Evolutionary conservation across 2,797 vertebrate species (phyloP).

Genomic region (Falco peregrinus): DNA sequence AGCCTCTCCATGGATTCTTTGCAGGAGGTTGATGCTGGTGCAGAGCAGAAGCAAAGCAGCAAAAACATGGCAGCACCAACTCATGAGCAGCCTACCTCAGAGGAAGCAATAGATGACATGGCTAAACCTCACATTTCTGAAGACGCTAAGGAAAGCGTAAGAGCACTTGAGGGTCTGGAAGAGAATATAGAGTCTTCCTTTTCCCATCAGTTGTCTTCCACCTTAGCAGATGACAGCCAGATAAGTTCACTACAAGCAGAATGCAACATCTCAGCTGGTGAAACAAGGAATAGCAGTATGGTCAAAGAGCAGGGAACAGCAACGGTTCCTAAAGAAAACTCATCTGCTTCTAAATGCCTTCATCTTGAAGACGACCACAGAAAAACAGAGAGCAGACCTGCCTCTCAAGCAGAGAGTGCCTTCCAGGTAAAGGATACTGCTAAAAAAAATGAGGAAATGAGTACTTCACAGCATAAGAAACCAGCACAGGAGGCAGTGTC

Average conservation of each 20-base stretch:
- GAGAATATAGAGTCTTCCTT: neutral
- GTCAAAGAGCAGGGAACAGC: neutral
- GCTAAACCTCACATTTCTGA: neutral
- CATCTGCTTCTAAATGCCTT: neutral
- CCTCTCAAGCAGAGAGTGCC: neutral
- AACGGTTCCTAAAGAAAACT: neutral
- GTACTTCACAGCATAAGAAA: neutral
- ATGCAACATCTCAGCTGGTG: neutral
- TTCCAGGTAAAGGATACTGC: neutral
- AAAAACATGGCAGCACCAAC: neutral
- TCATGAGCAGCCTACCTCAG: neutral
- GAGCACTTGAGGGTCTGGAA: neutral
- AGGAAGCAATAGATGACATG: neutral
- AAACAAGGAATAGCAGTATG: neutral
- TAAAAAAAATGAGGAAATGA: neutral
- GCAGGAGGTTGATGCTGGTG: neutral
- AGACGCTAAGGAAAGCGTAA: neutral
- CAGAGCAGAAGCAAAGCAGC: slow-evolving; percentile 5
- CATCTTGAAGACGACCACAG: neutral
- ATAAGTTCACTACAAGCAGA: neutral
- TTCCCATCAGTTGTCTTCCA: neutral
- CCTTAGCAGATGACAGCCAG: neutral
- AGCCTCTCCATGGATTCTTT: neutral
- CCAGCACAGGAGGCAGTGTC: neutral
- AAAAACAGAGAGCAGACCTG: neutral